Base-by-base conservation (phyloP, 2,797 vertebrate genomes). In the Phataginus tricuspis region DNA sequence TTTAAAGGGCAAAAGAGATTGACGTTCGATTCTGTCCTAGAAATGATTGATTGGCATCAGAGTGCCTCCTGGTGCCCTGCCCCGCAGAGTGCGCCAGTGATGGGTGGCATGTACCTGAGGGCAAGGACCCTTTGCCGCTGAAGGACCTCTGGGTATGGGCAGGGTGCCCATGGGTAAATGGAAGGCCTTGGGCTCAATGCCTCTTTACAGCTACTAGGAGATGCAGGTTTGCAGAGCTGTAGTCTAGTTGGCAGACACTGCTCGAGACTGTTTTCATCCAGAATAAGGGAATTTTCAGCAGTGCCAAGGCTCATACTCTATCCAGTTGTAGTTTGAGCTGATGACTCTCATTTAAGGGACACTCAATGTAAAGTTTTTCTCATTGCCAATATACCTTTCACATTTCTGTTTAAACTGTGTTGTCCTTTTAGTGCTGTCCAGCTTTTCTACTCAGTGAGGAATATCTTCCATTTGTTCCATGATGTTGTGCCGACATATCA, bases 401-500 rank as follows among this genome's bases (percentile, higher is more conserved):
- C 4, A 4, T 97, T 88, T 90, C 71, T 94, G 21, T 91, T 97
- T 77, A 74, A 93, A 27, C 0, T 0, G 13, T 0, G 86, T 84
- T 97, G 69, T 90, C 25, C 72, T 85, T 96, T 71, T 72, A 99
- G 99, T 96, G 99, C 99, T 3, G 97, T 99, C 51, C 99, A 99
- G 93, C 99, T 99, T 80, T 99, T 99, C 97, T 99, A 99, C 98
- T 99, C 99, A 0, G 99, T 99, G 75, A 98, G 99, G 97, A 99
- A 99, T 97, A 99, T 99, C 96, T 99, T 99, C 98, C 99, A 99
- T 97, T 98, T 99, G 51, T 99, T 99, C 98, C 99, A 99, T 15
- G 99, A 99, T 61, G 99, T 99, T 0, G 99, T 99, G n/a, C 99
- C 99, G 16, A 99, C 99, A 0, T 99, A 99, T 98, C 99, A 99